These are phyloP conservation scores for Hypena proboscidalis DNA, from an alignment of 2,888 invertebrate genomes.

Conservation along the genomic window DNA sequence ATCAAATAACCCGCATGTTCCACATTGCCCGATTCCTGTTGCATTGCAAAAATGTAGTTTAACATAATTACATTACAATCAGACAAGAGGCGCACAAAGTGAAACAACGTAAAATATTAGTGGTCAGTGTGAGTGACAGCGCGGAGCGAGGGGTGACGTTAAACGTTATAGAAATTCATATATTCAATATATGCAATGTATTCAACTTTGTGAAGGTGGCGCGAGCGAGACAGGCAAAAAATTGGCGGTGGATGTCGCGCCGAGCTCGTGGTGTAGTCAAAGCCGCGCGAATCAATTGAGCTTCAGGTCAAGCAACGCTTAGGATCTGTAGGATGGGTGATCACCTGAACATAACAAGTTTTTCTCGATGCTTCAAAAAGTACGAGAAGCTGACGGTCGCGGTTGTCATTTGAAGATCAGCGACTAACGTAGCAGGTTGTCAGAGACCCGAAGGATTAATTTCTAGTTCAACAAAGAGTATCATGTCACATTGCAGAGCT, in stretches of 20 bases:
- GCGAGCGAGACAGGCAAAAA: constrained; percentile 40
- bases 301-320: too few species aligned
- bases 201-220: constrained; percentile 25
- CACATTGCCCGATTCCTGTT: not conserved
- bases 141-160: constrained; percentile 33
- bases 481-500: too few species aligned
- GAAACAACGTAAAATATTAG: constrained; percentile 4
- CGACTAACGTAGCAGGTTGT: too few species aligned
- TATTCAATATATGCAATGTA: constrained; percentile 33
- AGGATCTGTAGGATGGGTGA: too few species aligned
- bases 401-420: too few species aligned
- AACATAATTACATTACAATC: constrained; percentile 6
- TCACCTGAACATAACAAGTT: too few species aligned
- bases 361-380: too few species aligned
- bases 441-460: too few species aligned
- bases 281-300: too few species aligned
- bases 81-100: constrained; percentile 2
- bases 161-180: constrained; percentile 43
- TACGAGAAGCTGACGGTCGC: too few species aligned
- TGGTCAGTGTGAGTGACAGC: constrained; percentile 25
- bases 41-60: not conserved
- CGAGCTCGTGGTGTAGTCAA: too few species aligned
- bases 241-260: constrained; percentile 21
- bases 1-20: not conserved
- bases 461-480: too few species aligned